Evolutionary conservation across 23 tunicate species (phyloP).

Genomic region (Clavelina lepadiformis): DNA sequence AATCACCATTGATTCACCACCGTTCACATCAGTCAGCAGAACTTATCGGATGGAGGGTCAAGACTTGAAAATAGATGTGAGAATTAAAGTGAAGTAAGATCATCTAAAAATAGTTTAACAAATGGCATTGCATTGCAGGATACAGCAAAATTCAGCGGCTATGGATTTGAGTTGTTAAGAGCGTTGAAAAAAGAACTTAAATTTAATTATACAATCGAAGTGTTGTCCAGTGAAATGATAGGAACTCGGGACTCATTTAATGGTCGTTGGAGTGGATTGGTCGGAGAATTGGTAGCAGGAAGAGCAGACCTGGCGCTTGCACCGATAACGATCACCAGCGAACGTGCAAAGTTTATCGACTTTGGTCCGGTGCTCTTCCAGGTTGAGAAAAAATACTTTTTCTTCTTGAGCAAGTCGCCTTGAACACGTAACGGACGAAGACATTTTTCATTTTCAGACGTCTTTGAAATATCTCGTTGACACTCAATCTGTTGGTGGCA

Average conservation of each 20-base stretch:
- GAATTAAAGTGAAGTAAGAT: no score
- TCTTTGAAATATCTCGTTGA: slow-evolving; percentile 44
- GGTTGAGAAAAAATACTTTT: no score
- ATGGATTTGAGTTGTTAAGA: slow-evolving; percentile 22
- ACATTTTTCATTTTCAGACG: slow-evolving; percentile 33
- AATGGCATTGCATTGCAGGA: slow-evolving; percentile 3
- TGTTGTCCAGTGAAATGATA: background rate
- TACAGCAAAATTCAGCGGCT: slow-evolving; percentile 11
- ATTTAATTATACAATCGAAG: slow-evolving; percentile 1
- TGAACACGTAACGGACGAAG: background rate
- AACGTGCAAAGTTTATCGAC: slow-evolving; percentile 39
- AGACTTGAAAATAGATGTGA: no score
- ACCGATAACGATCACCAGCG: slow-evolving; percentile 36
- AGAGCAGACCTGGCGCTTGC: slow-evolving; percentile 44
- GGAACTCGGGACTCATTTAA: slow-evolving; percentile 22
- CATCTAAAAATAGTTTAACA: no score
- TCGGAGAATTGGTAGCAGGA: slow-evolving; percentile 48
- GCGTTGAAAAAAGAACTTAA: slow-evolving; percentile 5
- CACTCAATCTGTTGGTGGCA: slow-evolving; percentile 22
- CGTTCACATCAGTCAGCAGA: no score
- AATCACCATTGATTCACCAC: no score
- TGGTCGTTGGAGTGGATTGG: slow-evolving; percentile 60
- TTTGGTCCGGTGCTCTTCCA: slow-evolving; percentile 3
- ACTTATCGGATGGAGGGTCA: no score
- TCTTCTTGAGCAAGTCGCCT: no score